Evolutionary conservation across 2,888 invertebrate genomes (phyloP).

Genomic region (Sepioteuthis lessoniana): DNA sequence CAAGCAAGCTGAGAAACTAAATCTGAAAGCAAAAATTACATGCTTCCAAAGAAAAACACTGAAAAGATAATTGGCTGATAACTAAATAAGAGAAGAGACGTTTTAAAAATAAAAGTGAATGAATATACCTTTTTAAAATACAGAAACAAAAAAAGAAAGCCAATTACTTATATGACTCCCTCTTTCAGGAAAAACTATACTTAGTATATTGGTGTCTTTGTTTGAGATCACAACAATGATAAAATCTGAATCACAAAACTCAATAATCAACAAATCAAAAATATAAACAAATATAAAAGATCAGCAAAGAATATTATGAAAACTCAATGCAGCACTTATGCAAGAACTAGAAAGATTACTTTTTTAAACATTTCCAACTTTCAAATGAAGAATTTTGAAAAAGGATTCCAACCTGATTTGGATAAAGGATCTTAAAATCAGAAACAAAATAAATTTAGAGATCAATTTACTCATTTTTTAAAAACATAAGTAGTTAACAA

Average conservation of each 20-base stretch:
- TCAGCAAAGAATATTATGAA: neutral
- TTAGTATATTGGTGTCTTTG: neutral
- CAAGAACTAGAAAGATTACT: neutral
- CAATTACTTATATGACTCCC: neutral
- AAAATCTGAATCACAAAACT: neutral
- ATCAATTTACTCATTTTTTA: neutral
- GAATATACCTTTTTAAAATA: neutral
- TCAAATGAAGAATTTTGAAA: neutral
- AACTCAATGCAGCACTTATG: neutral
- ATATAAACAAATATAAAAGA: neutral
- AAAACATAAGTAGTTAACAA: neutral
- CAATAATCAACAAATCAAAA: neutral
- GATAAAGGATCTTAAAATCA: neutral
- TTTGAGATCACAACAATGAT: neutral
- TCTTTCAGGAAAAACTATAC: neutral
- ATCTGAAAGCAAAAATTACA: neutral
- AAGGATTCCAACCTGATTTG: neutral
- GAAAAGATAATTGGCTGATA: neutral
- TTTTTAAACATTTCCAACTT: neutral
- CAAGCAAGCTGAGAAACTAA: neutral
- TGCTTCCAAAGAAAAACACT: neutral
- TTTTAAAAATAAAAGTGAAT: neutral
- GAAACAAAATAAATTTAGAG: neutral
- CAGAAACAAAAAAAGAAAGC: neutral
- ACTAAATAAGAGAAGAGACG: neutral